Evolutionary conservation across 2,888 invertebrate species (phyloP).

Genomic region (Biston stratarius): DNA sequence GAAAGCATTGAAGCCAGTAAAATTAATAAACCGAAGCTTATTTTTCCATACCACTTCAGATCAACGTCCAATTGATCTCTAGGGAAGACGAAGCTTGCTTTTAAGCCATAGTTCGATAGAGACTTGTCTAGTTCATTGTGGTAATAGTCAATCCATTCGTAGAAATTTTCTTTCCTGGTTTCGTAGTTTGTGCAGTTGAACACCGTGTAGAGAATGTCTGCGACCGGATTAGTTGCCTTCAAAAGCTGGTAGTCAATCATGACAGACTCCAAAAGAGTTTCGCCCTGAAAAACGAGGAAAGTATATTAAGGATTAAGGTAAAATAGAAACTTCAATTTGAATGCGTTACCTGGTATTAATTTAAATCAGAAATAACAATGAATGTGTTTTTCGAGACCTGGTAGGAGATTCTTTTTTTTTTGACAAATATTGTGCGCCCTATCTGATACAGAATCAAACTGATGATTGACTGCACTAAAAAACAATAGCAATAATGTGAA

Average conservation of each 20-base stretch:
- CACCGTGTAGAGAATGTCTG: constrained; percentile 53
- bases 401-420: too few relatives aligned
- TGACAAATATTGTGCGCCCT: too few relatives aligned
- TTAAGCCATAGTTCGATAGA: constrained; percentile 47
- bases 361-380: too few relatives aligned
- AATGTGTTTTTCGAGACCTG: too few relatives aligned
- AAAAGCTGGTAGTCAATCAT: constrained; percentile 59
- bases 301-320: neutral
- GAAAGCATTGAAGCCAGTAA: constrained; percentile 39
- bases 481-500: too few relatives aligned
- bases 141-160: constrained; percentile 55
- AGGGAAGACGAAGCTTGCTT: constrained; percentile 49
- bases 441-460: too few relatives aligned
- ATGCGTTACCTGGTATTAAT: too few relatives aligned
- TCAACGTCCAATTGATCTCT: constrained; percentile 55
- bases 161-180: constrained; percentile 45
- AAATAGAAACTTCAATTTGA: too few relatives aligned
- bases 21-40: constrained; percentile 38
- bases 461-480: too few relatives aligned
- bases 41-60: constrained; percentile 49
- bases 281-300: constrained; percentile 45
- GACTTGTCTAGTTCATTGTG: constrained; percentile 50
- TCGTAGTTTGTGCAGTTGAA: constrained; percentile 55
- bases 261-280: constrained; percentile 43
- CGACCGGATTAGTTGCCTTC: constrained; percentile 45